Base-by-base conservation (phyloP, 2,113 vertebrate genomes). In the Chlorodrepanis virens region DNA sequence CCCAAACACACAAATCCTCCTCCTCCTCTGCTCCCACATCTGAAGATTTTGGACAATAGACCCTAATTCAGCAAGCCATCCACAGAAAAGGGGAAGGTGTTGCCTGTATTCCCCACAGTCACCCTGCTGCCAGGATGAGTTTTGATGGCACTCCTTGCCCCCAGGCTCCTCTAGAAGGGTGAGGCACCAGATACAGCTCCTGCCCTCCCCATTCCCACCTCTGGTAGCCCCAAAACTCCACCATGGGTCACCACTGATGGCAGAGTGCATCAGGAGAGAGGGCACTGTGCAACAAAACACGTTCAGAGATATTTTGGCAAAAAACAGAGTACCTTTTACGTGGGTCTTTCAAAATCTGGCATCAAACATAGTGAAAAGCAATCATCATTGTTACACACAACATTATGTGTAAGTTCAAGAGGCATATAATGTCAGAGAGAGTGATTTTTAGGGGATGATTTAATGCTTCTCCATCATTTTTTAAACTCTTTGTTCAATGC, bases 101-200 rank as follows among this genome's bases (percentile, higher is more conserved):
- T 81, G 7, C 14, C 22, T 10, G 1, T 19, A 29, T 19, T 49
- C 8, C 39, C 6, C 28, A 37, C 28, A 40, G 24, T 9, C 61
- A 35, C 45, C 4, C 20, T 2, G 0, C 14, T 22, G 27, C 29
- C 1, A 2, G 42, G 23, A 8, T 4, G 3, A 9, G 17, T 82
- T 94, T 70, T 0, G 0, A 29, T 9, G 4, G 11, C 29, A 13
- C 10, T 70, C 50, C 29, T 21, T 50, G 11, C 2, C 29, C 35
- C 11, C 19, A 50, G 20, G 45, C 16, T 74, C 12, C 71, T 37
- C 0, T 0, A 21, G 11, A 17, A 50, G n/a, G 10, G 11, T 12
- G 9, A 37, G 21, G 19, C 9, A 60, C 15, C 1, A 0, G 0
- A 19, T 12, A 3, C 31, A 68, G 47, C 12, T 53, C 42, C 50